Percentiles rank a stretch among this genome's conserved stretches.
phyloP scores from a whole-genome alignment of 2,888 invertebrate species.

The Anarsia innoxiella region DNA sequence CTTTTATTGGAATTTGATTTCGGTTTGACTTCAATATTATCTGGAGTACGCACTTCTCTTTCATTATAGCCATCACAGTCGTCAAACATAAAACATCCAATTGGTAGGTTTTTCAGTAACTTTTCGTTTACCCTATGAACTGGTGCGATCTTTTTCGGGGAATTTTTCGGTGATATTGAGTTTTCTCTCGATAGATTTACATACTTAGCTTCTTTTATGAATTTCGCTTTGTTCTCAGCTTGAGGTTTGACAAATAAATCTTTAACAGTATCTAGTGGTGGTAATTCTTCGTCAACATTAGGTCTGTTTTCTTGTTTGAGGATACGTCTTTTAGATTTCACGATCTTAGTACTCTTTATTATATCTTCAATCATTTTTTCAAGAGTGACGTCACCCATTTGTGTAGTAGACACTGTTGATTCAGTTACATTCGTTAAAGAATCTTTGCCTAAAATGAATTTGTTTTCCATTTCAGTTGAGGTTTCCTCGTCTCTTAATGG shows the following conservation, averaged over 20 bases:
- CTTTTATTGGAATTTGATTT: constrained; percentile 23
- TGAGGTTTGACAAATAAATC: constrained; percentile 61
- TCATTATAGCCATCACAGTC: constrained; percentile 67
- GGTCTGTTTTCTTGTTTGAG: constrained; percentile 35
- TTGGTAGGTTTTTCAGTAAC: constrained; percentile 58
- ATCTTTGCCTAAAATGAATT: constrained; percentile 58
- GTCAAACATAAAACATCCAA: constrained; percentile 63
- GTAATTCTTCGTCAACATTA: constrained; percentile 41
- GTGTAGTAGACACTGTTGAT: constrained; percentile 66
- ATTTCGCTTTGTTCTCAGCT: constrained; percentile 54
- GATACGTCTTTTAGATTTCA: constrained; percentile 56
- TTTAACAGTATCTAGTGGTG: constrained; percentile 43
- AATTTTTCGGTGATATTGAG: constrained; percentile 57
- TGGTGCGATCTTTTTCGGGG: constrained; percentile 48
- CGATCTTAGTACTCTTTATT: constrained; percentile 73
- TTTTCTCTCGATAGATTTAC: constrained; percentile 61
- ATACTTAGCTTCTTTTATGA: constrained; percentile 64
- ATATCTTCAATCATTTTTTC: constrained; percentile 78
- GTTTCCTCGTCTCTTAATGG: constrained; percentile 62
- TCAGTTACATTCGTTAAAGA: constrained; percentile 48
- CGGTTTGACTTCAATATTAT: constrained; percentile 31
- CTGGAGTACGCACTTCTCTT: constrained; percentile 67
- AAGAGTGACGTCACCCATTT: constrained; percentile 71
- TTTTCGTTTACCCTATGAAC: constrained; percentile 52
- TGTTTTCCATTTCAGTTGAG: constrained; percentile 68